A percentile compares a stretch with the other conserved stretches of the same genome.
These are phyloP conservation scores for Cephus spinipes DNA, from an alignment of 2,888 invertebrate genomes.

Conservation along the genomic window DNA sequence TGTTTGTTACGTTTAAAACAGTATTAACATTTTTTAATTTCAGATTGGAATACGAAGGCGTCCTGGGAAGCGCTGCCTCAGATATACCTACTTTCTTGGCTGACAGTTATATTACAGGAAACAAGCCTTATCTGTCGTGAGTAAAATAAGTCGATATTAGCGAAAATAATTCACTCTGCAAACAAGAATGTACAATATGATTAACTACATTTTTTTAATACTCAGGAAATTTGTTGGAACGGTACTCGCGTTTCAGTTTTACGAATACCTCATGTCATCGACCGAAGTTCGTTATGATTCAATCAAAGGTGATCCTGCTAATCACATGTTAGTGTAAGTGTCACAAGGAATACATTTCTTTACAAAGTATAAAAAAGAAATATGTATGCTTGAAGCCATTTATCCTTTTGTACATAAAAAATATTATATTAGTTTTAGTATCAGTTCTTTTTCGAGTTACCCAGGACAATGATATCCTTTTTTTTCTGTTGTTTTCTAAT, in stretches of 20 bases:
- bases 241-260: slow-evolving; percentile 56
- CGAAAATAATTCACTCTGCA: background rate
- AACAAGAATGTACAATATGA: background rate
- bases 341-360: background rate
- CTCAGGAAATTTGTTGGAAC: slow-evolving; percentile 54
- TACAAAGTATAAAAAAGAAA: background rate
- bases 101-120: slow-evolving; percentile 52
- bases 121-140: slow-evolving; percentile 59
- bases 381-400: background rate
- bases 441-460: background rate
- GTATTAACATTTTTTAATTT: background rate
- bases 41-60: slow-evolving; percentile 49
- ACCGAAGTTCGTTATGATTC: slow-evolving; percentile 49
- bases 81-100: slow-evolving; percentile 51
- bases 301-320: slow-evolving; percentile 32
- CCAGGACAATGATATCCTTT: background rate
- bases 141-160: slow-evolving; percentile 26
- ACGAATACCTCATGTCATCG: slow-evolving; percentile 49
- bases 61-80: slow-evolving; percentile 27
- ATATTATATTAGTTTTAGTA: too few species aligned
- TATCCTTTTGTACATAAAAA: too few species aligned
- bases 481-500: background rate
- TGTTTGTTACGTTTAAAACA: background rate
- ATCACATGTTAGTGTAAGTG: slow-evolving; percentile 49
- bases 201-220: background rate